phyloP scores from a whole-genome alignment of 2,888 invertebrate species.

The Bembecia ichneumoniformis region DNA sequence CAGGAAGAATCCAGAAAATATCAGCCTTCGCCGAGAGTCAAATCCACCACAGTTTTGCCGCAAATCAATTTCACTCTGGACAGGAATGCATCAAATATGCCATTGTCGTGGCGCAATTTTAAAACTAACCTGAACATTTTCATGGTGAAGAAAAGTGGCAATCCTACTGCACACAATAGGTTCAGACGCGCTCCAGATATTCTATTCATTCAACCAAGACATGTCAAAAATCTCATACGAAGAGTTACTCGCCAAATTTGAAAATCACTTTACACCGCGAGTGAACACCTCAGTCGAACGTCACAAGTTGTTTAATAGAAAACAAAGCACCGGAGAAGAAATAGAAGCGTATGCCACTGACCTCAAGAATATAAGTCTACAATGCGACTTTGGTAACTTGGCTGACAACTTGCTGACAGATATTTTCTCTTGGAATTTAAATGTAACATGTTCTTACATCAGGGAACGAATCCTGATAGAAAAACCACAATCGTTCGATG shows the following conservation, averaged over 20 bases:
- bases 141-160: not conserved
- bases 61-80: too few species aligned
- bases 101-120: not conserved
- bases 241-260: conserved; percentile 2
- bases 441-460: not conserved
- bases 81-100: not conserved
- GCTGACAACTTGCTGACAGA: not conserved
- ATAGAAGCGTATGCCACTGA: not conserved
- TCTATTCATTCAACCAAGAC: conserved; percentile 7
- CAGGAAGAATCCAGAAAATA: too few species aligned
- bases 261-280: conserved; percentile 7
- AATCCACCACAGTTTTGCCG: too few species aligned
- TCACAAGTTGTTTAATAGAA: conserved; percentile 9
- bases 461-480: not conserved
- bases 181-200: conserved; percentile 4
- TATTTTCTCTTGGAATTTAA: not conserved
- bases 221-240: conserved; percentile 2
- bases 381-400: too few species aligned
- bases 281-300: conserved; percentile 10
- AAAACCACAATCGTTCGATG: not conserved
- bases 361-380: not conserved
- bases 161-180: not conserved
- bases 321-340: conserved; percentile 3
- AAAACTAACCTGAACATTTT: not conserved
- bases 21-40: too few species aligned